A percentile compares a stretch with the other conserved stretches of the same genome.
These are phyloP conservation scores for Lithobates pipiens DNA, from an alignment of 2,797 vertebrate genomes.

Conservation along the genomic window DNA sequence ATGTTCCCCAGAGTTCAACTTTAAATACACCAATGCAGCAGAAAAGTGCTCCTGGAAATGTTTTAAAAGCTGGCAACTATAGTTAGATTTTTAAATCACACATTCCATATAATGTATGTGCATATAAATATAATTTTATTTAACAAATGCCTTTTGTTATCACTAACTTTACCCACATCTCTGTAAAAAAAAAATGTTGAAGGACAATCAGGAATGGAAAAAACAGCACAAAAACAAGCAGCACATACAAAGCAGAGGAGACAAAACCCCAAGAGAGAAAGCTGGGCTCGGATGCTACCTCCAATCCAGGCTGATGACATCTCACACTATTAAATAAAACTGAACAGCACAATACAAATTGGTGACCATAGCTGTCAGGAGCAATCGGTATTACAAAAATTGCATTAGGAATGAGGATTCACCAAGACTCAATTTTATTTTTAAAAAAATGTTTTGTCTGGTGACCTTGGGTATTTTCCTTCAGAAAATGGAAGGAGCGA, in stretches of 20 bases:
- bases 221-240: slow-evolving; percentile 60
- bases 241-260: slow-evolving; percentile 48
- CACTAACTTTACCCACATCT: slow-evolving; percentile 6
- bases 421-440: slow-evolving; percentile 80
- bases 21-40: not conserved
- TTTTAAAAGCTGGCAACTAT: not conserved
- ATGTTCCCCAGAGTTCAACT: too few species aligned
- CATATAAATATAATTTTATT: not conserved
- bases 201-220: slow-evolving; percentile 35
- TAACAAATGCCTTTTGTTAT: not conserved
- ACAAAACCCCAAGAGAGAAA: slow-evolving; percentile 75
- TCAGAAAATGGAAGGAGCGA: slow-evolving; percentile 65
- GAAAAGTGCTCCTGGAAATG: not conserved
- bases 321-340: slow-evolving; percentile 81
- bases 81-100: not conserved
- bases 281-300: slow-evolving; percentile 76
- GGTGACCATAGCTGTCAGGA: slow-evolving; percentile 79
- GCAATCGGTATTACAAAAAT: slow-evolving; percentile 77
- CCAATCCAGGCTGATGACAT: slow-evolving; percentile 82
- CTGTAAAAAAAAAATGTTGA: slow-evolving; percentile 24
- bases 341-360: slow-evolving; percentile 79
- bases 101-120: not conserved
- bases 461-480: slow-evolving; percentile 74
- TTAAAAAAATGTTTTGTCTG: slow-evolving; percentile 75
- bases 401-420: slow-evolving; percentile 81